Evolutionary conservation across 1,140 invertebrate species (phyloP).

Genomic region (Chymomyza costata): DNA sequence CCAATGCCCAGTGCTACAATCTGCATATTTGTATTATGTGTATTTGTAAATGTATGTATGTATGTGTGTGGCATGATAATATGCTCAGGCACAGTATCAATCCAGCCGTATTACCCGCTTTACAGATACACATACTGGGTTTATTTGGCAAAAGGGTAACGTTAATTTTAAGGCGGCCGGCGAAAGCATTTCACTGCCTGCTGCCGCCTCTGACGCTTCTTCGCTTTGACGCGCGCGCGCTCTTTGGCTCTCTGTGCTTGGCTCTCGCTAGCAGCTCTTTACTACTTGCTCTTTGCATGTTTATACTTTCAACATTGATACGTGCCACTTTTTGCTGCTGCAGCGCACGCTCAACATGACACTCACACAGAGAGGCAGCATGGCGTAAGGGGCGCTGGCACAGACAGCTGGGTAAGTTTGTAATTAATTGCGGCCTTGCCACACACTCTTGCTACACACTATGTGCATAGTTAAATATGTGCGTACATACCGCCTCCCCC

Average conservation of each 20-base stretch:
- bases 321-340: conserved; percentile 53
- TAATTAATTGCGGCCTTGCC: conserved; percentile 69
- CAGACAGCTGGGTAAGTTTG: conserved; percentile 63
- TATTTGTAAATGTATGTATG: conserved; percentile 6
- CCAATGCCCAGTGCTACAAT: conserved; percentile 22
- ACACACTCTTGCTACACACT: conserved; percentile 22
- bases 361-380: conserved; percentile 24
- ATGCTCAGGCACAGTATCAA: no score
- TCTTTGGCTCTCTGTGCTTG: conserved; percentile 7
- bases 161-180: conserved; percentile 27
- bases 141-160: conserved; percentile 24
- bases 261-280: no score
- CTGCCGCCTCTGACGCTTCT: conserved; percentile 3
- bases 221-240: conserved; percentile 7
- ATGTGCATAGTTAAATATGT: no score
- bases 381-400: conserved; percentile 16
- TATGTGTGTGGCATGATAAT: conserved; percentile 16
- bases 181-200: conserved; percentile 29
- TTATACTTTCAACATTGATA: conserved; percentile 68
- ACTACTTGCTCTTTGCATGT: conserved; percentile 54
- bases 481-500: conserved; percentile 6
- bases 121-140: no score
- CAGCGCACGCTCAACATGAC: no score
- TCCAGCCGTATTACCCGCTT: no score
- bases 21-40: background rate